These are phyloP conservation scores for Prionace glauca DNA, from an alignment of 2,797 vertebrate genomes.

Conservation along the genomic window DNA sequence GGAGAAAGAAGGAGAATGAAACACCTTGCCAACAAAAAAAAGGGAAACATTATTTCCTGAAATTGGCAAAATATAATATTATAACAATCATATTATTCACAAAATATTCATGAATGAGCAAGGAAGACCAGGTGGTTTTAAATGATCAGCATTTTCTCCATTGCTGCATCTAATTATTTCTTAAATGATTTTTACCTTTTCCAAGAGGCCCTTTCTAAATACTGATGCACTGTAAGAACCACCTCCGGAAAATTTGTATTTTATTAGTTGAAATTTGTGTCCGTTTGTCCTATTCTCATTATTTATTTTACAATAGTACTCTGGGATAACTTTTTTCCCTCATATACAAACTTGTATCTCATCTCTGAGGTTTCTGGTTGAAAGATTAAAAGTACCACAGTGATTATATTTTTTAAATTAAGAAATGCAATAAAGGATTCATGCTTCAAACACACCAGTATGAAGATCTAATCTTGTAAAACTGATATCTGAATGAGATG, in stretches of 20 bases:
- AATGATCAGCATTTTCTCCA: neutral
- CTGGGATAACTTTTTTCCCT: neutral
- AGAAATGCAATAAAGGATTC: neutral
- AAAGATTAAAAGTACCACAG: neutral
- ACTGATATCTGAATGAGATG: neutral
- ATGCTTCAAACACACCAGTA: neutral
- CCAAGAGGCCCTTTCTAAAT: neutral
- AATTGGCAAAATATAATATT: neutral
- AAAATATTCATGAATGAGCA: neutral
- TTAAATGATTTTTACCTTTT: neutral
- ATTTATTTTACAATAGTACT: neutral
- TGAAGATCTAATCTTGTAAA: neutral
- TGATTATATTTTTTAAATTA: neutral
- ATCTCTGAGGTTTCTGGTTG: neutral
- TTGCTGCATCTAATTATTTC: neutral
- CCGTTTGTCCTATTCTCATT: neutral
- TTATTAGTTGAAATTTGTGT: neutral
- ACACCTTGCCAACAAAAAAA: too few species aligned
- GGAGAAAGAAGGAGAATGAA: too few species aligned
- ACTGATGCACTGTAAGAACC: neutral
- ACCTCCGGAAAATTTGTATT: neutral
- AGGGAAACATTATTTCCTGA: neutral
- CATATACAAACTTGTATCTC: neutral
- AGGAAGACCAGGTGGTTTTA: neutral
- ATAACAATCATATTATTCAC: neutral